Percentiles rank a stretch among this genome's conserved stretches.
Conservation (phyloP, 2,113 vertebrate species). For the Fukomys damarensis region DNA sequence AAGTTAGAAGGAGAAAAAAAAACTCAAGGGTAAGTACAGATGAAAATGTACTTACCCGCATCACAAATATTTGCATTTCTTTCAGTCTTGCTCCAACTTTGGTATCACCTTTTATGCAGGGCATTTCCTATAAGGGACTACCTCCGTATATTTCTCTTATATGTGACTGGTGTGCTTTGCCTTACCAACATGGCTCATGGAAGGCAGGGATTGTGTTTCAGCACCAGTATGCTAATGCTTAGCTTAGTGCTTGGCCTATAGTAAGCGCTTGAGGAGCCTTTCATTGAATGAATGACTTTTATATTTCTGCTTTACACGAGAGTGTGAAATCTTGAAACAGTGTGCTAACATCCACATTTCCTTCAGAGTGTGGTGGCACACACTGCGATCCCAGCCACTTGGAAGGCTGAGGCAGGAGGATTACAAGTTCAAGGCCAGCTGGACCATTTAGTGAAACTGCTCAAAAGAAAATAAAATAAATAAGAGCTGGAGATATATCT, state of each 20-base stretch:
- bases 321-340: not conserved
- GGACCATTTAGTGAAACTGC: not conserved
- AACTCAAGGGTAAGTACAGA: constrained; percentile 20
- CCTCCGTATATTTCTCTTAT: not conserved
- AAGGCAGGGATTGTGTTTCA: not conserved
- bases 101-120: not conserved
- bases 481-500: not conserved
- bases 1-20: not conserved
- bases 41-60: not conserved
- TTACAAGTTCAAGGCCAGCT: not conserved
- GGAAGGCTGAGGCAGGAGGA: not conserved
- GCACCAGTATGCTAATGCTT: not conserved
- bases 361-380: not conserved
- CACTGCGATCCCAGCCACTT: not conserved
- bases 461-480: not conserved
- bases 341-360: not conserved
- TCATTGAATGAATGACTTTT: not conserved
- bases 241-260: not conserved
- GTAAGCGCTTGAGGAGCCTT: not conserved
- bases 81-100: constrained; percentile 39
- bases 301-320: constrained; percentile 1
- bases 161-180: not conserved
- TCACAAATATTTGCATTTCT: constrained; percentile 52
- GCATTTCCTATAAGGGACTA: constrained; percentile 37
- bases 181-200: not conserved